These are phyloP conservation scores for Lepidocyrtinus sp. DNA, from an alignment of 2,888 invertebrate genomes.

Conservation along the genomic window DNA sequence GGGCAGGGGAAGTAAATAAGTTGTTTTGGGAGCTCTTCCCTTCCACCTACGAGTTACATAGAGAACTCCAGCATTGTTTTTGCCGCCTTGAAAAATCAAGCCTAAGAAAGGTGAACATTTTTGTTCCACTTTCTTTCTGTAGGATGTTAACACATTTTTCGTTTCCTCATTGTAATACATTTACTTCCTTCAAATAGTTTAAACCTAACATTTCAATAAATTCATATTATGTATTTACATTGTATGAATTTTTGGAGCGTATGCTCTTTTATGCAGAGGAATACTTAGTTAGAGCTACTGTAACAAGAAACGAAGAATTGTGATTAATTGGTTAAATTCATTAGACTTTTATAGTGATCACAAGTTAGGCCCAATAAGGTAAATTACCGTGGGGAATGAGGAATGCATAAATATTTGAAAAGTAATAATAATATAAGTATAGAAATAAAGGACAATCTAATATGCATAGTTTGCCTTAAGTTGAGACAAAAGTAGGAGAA, in stretches of 20 bases:
- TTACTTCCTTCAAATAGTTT: conserved; percentile 32
- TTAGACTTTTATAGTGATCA: conserved; percentile 16
- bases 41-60: background rate
- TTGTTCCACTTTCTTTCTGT: conserved; percentile 61
- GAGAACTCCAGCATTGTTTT: conserved; percentile 28
- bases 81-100: conserved; percentile 56
- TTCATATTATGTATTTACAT: conserved; percentile 43
- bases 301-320: conserved; percentile 41
- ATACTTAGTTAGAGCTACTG: conserved; percentile 8
- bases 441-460: too few species aligned
- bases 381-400: too few species aligned
- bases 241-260: conserved; percentile 8
- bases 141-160: conserved; percentile 20
- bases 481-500: background rate
- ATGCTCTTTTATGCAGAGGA: background rate
- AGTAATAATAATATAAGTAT: too few species aligned
- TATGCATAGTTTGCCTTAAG: background rate
- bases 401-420: too few species aligned
- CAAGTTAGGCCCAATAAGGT: too few species aligned
- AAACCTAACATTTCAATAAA: conserved; percentile 32
- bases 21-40: background rate
- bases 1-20: background rate
- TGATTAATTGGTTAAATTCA: conserved; percentile 55
- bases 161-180: conserved; percentile 34
- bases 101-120: conserved; percentile 55